Percentiles rank a stretch among this genome's conserved stretches.
Conservation (phyloP, 92 coral and sea anemone species). For the Umimayanthus chanpuru region DNA sequence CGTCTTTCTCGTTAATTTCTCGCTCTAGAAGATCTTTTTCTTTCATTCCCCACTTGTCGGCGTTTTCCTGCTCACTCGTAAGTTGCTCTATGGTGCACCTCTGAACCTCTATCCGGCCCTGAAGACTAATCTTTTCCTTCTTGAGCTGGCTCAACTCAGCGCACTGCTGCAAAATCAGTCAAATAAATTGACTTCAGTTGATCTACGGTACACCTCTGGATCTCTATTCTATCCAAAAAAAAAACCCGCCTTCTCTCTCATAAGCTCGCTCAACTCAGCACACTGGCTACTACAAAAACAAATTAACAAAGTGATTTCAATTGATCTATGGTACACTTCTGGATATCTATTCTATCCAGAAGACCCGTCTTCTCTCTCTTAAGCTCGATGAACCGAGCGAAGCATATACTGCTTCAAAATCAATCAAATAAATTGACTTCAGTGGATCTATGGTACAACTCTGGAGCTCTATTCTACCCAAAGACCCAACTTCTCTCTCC, state of each 20-base stretch:
- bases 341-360: conserved; percentile 24
- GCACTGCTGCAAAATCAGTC: neutral
- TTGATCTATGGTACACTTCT: conserved; percentile 28
- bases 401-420: neutral
- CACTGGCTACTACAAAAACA: too few species aligned
- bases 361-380: conserved; percentile 49
- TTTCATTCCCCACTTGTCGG: conserved; percentile 31
- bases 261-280: neutral
- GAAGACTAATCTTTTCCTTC: conserved; percentile 47
- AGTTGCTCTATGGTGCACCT: conserved; percentile 34
- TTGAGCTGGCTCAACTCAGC: conserved; percentile 33
- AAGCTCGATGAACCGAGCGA: conserved; percentile 18
- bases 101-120: conserved; percentile 29
- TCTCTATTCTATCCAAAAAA: neutral
- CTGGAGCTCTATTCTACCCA: conserved; percentile 29
- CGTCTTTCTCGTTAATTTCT: conserved; percentile 32
- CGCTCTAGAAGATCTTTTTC: conserved; percentile 41
- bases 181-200: neutral
- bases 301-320: too few species aligned
- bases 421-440: neutral
- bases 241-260: neutral
- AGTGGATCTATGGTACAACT: conserved; percentile 29
- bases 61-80: conserved; percentile 25
- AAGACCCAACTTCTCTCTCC: conserved; percentile 46
- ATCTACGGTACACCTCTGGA: neutral